Evolutionary conservation across 2,113 vertebrate genomes (phyloP), one percentile per base, ranked within the genome.

Genomic region (Mionectes macconnelli): DNA sequence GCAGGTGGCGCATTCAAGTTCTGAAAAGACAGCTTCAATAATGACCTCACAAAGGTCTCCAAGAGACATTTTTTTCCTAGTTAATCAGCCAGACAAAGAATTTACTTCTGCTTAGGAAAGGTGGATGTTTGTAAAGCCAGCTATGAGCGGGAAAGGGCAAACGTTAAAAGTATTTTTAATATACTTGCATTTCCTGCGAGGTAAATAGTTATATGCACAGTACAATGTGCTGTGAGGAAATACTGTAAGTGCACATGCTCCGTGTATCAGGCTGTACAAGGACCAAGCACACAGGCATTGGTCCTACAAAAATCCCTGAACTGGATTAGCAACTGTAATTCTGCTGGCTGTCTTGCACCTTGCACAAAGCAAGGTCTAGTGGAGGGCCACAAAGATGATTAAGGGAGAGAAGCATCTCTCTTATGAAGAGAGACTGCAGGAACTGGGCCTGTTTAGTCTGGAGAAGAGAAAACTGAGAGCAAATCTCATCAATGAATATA

Each of bases 1-100:
- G 96, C 98, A 98, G 98, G 97, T 98, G 97, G 97, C 45, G 37
- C 47, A 28, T 94, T 95, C 96, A 93, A 69, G 23, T 95, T 86
- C 49, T 80, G 96, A 97, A 96, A 83, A 44, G 85, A 72, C 76
- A 77, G 89, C 80, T 57, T 47, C 86, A 66, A 47, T 52, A 94
- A 97, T 96, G 96, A 97, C 94, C 96, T 73, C 40, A 60, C 64
- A 74, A 90, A 93, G 75, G 70, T 93, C 92, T 94, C 94, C 53
- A 86, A 83, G 70, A 97, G 80, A 52, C 47, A 57, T 89, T 74
- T 91, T 95, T 89, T 87, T 84, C 70, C 76, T 33, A 74, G 76
- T 73, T 91, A 89, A 94, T 96, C 85, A 87, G 87, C 59, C 16
- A 35, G 90, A 93, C 79, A 94, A 83, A 94, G 84, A 83, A 88